Evolutionary conservation across 2,113 vertebrate species (phyloP), one percentile per base, ranked within the genome.

Genomic region (Neotoma lepida): DNA sequence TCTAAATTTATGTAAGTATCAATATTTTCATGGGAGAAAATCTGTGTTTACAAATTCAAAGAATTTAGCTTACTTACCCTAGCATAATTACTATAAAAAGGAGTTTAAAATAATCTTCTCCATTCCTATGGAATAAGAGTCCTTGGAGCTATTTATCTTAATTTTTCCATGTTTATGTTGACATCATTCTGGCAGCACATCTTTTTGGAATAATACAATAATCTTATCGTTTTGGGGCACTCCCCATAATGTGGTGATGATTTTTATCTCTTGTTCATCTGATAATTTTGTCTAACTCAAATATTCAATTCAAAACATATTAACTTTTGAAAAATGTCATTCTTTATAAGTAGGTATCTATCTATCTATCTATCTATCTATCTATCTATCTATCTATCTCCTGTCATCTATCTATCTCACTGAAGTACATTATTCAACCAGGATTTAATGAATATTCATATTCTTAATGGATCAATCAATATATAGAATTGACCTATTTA

Each of bases 251-350:
- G 30, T 78, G 39, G 89, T 78, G 56, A 91, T 81, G 86, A 73
- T 56, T 88, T 96, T 95, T 95, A 71, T 88, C 76, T 96, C 76
- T 86, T 93, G 12, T 49, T 91, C 64, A 96, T 76, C 85, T 91
- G 92, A 66, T 89, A 71, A 85, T 87, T 94, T 81, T 82, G 89
- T 78, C 90, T 28, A 89, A 70, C 76, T 91, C n/a, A 70, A 92
- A 81, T 46, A 85, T 76, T 89, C 24, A 49, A 56, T 46, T 82
- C 17, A 71, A 93, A 93, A 94, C 81, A 28, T 70, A 70, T 89
- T 89, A 84, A 93, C 17, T 70, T 92, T 68, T 39, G n/a, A 92
- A 93, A 90, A 91, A 56, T 85, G 28, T 63, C 18, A 74, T 44
- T 77, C 2, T 96, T 63, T 63, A n/a, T 41, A 86, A 35, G 12